Base-by-base conservation (phyloP, 2,797 vertebrate genomes). In the Cuniculus paca region DNA sequence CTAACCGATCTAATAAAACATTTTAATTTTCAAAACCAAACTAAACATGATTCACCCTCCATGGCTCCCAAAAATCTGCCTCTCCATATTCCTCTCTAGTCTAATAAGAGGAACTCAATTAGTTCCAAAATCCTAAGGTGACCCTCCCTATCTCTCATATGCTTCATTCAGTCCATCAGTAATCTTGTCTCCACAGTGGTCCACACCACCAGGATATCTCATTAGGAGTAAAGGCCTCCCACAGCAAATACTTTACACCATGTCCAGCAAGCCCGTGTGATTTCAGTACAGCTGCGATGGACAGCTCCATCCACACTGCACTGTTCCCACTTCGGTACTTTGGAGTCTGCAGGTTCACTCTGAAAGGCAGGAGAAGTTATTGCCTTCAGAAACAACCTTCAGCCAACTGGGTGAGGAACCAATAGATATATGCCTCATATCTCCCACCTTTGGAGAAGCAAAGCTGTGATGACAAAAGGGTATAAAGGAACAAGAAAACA, bases 231-330 rank as follows among this genome's bases (percentile, higher is more conserved):
- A 74, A 14, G 54, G 17, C 28, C n/a, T 96, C 74, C 60, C 45
- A 22, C 1, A 79, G 26, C 50, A 77, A 80, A 72, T 34, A 88
- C 50, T 61, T 80, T 61, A 17, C 31, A 31, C n/a, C 60, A 17
- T 0, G 52, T 72, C 58, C 45, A 12, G 19, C 70, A n/a, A 10
- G 60, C 42, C 39, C 12, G 6, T 48, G 85, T 85, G 36, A 70
- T n/a, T 97, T 97, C 97, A 96, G 94, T 90, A 95, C 54, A 70
- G 17, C 19, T 20, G 13, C n/a, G 56, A 50, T 48, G 83, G 72
- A 91, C 80, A 97, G 91, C 48, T 92, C 94, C 88, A 81, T 5
- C 34, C 60, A 52, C 4, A 58, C 5, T 6, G 17, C 52, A 77
- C 5, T 9, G 36, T 60, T 94, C 6, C 80, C 8, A 86, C 48